Base-by-base conservation (phyloP, 35 echinoderm and acorn worm genomes). In the Lytechinus pictus region DNA sequence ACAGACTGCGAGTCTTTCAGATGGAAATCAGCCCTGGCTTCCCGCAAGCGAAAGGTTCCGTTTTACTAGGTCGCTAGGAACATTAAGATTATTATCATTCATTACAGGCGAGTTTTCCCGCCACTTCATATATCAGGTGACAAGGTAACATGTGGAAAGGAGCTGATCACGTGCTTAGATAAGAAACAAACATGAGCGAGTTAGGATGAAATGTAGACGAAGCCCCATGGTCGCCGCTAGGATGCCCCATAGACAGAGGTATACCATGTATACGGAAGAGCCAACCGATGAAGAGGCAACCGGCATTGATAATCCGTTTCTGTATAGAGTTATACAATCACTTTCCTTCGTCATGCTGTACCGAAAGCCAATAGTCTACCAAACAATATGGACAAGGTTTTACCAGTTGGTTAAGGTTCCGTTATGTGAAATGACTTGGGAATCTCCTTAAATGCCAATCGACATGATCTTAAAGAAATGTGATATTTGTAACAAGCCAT, bases 51-150 rank as follows among this genome's bases (percentile, higher is more conserved):
- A 79, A 79, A 24, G 66, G 66, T 79, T 79, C 66, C 66, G 66
- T 79, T 79, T 79, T 79, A 79, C 16, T 79, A 79, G 66, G 66
- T 79, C 66, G 66, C 66, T 79, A 16, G 66, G 16, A 79, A 79
- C 66, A 79, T 79, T 79, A 79, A 79, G 66, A 79, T 79, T 79
- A 79, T 79, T 79, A 79, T 79, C 66, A 79, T 79, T 79, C 66
- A 79, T 79, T 79, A 79, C 21, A 1, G 66, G 21, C 66, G 66
- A 79, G 66, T 79, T 79, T 72, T 79, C 66, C 66, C 66, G 66
- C 66, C 66, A 79, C 66, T 79, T 24, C 21, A 79, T 79, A 24
- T 79, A 79, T 79, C 66, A 79, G 66, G 66, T 79, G 66, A 79
- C 66, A 79, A 79, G 66, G 66, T 79, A 79, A 79, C 66, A 79